Evolutionary conservation across 2,113 vertebrate species (phyloP), one percentile per base, ranked within the genome.

Genomic region (Furnarius figulus): DNA sequence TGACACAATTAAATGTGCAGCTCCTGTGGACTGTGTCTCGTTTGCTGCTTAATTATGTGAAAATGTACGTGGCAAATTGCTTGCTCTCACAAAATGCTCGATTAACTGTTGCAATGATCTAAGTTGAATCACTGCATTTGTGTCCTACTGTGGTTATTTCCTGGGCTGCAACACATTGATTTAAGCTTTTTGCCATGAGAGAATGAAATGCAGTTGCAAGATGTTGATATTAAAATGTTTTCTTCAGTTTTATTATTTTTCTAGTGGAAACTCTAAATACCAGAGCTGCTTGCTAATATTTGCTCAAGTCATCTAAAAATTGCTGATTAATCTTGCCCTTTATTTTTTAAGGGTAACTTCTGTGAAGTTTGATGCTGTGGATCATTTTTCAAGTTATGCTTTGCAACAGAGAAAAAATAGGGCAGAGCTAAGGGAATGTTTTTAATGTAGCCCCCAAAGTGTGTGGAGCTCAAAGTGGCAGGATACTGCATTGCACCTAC

Each of bases 401-500:
- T 92, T 96, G 71, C 72, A 52, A 90, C 72, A 80, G 67, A 89
- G 40, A 42, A 94, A 87, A 97, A 96, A 95, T 97, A 96, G 97
- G 96, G 82, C 96, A 96, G 71, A 85, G 52, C 72, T 71, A 77
- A 71, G 40, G 30, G 28, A 56, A 47, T 14, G 47, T 42, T 87
- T 93, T 78, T 86, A 84, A 79, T 61, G 50, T 81, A 78, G 58
- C 47, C 79, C 75, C 81, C 58, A 39, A 87, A 87, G 87, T 31
- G 35, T 89, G 63, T 92, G 85, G 84, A 92, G 82, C 86, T 97
- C 81, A 33, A 80, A 90, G 94, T 47, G 95, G 89, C 76, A 92
- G 89, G 94, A 91, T 95, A 31, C 97, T 98, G 97, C 97, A 97
- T 95, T 98, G 97, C 96, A 96, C 96, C 96, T 75, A 73, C 77